phyloP scores from a whole-genome alignment of 1,140 invertebrate species.

The Campoletis sonorensis region DNA sequence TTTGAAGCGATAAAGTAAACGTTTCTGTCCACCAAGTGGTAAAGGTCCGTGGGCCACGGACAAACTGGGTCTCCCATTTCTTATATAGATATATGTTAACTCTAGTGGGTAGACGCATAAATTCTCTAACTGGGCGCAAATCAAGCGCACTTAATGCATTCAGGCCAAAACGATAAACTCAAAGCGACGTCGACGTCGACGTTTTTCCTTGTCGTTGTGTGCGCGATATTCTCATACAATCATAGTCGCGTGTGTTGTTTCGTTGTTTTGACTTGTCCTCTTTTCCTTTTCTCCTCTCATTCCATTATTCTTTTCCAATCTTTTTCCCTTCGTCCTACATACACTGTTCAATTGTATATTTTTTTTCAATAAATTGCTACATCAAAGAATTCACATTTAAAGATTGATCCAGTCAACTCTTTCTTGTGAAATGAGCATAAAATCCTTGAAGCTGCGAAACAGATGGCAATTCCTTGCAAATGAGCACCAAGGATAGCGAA shows the following conservation, averaged over 20 bases:
- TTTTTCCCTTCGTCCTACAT: too few relatives aligned
- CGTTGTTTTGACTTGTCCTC: not conserved
- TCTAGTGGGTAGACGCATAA: slow-evolving; percentile 55
- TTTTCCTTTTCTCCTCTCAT: not conserved
- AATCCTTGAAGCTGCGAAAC: not conserved
- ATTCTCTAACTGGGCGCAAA: slow-evolving; percentile 60
- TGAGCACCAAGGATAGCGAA: not conserved
- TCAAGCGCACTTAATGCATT: slow-evolving; percentile 65
- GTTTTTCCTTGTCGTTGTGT: not conserved
- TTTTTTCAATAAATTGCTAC: too few relatives aligned
- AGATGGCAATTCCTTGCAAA: too few relatives aligned
- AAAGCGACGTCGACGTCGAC: slow-evolving; percentile 47
- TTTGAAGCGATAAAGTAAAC: slow-evolving; percentile 34
- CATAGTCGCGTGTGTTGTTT: slow-evolving; percentile 9
- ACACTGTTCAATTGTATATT: too few relatives aligned
- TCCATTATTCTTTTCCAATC: not conserved
- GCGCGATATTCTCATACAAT: not conserved
- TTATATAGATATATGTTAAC: not conserved
- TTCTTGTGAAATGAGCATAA: not conserved
- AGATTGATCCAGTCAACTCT: too few relatives aligned
- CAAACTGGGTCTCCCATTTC: slow-evolving; percentile 11
- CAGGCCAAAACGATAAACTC: slow-evolving; percentile 66
- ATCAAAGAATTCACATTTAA: not conserved
- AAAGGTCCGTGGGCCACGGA: slow-evolving; percentile 33
- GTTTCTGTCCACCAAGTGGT: slow-evolving; percentile 34